Evolutionary conservation across 2,888 invertebrate genomes (phyloP), one percentile per base, ranked within the genome.

Genomic region (Latrodectus elegans): DNA sequence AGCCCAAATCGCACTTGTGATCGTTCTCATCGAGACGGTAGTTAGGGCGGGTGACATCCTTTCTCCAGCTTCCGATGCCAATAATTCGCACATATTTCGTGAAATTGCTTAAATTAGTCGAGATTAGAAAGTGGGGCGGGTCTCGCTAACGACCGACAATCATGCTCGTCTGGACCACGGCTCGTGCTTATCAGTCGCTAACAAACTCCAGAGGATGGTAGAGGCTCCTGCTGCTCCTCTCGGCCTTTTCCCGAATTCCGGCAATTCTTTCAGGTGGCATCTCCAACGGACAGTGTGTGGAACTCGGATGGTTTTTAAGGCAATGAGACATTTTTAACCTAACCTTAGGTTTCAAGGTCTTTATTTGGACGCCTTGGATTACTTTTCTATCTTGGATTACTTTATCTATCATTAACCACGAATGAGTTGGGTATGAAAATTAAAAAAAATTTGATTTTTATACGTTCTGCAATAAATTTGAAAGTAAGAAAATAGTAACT

Each of bases 41-140:
- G 85, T 86, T 86, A 80, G 86, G 55, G 86, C 80, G 74, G 86
- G 80, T 86, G 86, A 86, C 86, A 76, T 86, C 76, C 85, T 64
- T 78, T 68, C 72, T 55, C 86, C n/a, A 52, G 67, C 74, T 51
- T 67, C 70, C 26, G 70, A 87, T 82, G 82, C 82, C 87, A 87
- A 87, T 87, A 82, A 87, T 87, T 87, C 88, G 71, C 88, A 84
- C 79, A 84, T 84, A 88, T 88, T 84, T 88, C 83, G 82, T 77
- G 68, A 88, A 88, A 88, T 88, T 88, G 88, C 88, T 88, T 84
- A 88, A 88, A 84, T 88, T 88, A 88, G 88, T 84, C 75, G 77
- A 88, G 88, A 84, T 88, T 88, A 76, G 72, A 68, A 65, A 75
- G 83, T 60, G 26, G 84, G 88, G 88, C 70, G 88, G 83, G 77